Conservation (phyloP, 2,797 vertebrate genomes). For the Gorsachius magnificus region DNA sequence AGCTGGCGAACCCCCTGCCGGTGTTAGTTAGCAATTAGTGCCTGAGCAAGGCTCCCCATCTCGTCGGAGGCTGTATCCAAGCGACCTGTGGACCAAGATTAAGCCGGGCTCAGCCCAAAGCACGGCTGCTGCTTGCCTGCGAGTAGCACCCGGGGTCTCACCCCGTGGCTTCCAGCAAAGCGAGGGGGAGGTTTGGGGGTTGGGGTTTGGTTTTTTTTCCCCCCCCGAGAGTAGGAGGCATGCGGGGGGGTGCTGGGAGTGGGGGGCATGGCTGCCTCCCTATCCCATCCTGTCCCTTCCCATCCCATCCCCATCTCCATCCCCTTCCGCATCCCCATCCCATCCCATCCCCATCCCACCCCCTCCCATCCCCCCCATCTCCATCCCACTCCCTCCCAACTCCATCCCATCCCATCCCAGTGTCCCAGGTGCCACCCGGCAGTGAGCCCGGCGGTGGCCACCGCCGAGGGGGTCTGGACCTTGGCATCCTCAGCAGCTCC, state of each 20-base stretch:
- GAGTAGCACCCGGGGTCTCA: neutral
- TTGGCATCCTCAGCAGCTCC: neutral
- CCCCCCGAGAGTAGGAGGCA: neutral
- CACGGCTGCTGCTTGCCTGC: neutral
- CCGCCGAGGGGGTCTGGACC: neutral
- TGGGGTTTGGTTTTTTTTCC: too few species aligned
- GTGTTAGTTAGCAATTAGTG: neutral
- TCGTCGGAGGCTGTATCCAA: neutral
- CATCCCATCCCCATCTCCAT: too few species aligned
- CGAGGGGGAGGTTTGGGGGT: neutral
- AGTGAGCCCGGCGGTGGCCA: neutral
- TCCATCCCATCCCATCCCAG: too few species aligned
- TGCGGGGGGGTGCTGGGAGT: rapidly evolving
- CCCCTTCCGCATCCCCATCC: too few species aligned
- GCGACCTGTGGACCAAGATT: neutral
- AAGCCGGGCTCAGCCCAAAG: neutral
- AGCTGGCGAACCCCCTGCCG: neutral
- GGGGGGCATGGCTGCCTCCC: neutral
- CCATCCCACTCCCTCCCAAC: neutral
- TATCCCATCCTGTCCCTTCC: neutral
- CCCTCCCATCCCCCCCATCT: too few species aligned
- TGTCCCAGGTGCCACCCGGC: neutral
- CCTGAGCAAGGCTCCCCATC: neutral
- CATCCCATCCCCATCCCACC: neutral
- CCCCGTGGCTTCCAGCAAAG: neutral